Percentiles rank a stretch among this genome's conserved stretches.
phyloP scores from a whole-genome alignment of 2,888 invertebrate species.

The Cosmopolites sordidus region DNA sequence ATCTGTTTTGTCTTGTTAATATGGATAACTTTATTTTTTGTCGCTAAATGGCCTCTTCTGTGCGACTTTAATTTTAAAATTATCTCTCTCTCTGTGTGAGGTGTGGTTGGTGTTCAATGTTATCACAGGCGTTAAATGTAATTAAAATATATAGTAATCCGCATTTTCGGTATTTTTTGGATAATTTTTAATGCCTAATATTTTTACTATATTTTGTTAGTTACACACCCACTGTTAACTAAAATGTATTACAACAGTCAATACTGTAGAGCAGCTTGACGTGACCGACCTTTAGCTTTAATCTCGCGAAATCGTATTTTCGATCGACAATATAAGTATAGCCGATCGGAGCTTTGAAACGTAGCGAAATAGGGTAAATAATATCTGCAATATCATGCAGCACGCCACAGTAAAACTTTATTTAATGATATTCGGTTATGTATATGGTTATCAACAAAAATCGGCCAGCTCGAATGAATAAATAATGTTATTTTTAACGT shows the following conservation, averaged over 20 bases:
- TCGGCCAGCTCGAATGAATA: constrained; percentile 1
- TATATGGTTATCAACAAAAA: constrained; percentile 16
- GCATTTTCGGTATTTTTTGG: no score
- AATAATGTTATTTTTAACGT: constrained; percentile 1
- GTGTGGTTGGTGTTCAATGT: no score
- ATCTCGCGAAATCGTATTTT: constrained; percentile 15
- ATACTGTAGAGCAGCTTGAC: constrained; percentile 6
- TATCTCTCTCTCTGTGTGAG: no score
- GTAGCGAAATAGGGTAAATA: constrained; percentile 12
- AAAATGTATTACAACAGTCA: not conserved
- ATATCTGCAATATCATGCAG: constrained; percentile 21
- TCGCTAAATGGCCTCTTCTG: no score
- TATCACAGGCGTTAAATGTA: no score
- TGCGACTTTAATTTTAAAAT: no score
- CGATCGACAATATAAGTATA: constrained; percentile 15
- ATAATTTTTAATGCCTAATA: no score
- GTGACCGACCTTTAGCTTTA: constrained; percentile 13
- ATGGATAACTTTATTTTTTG: no score
- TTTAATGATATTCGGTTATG: constrained; percentile 18
- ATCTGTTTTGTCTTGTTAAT: no score
- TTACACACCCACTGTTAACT: not conserved
- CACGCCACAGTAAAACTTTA: constrained; percentile 20
- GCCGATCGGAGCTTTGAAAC: constrained; percentile 10
- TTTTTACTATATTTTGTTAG: no score
- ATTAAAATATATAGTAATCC: no score